A percentile compares a stretch with the other conserved stretches of the same genome.
phyloP scores from a whole-genome alignment of 2,888 invertebrate species.

The Chalcosyrphus nemorum region DNA sequence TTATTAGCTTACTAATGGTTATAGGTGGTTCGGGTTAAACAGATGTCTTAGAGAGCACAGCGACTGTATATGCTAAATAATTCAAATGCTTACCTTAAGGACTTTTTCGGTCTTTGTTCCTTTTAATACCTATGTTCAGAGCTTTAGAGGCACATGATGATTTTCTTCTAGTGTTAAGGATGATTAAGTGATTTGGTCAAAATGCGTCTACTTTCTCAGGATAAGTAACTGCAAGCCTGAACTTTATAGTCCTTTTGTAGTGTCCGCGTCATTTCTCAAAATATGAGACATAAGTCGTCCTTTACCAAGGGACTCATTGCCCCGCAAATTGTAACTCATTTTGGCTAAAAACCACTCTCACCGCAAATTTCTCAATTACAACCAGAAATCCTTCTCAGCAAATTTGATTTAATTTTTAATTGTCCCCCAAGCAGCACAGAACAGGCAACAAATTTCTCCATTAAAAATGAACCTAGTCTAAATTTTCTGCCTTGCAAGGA shows the following conservation, averaged over 20 bases:
- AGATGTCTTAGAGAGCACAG: slow-evolving; percentile 5
- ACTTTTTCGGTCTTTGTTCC: not conserved
- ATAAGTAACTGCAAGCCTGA: too few species aligned
- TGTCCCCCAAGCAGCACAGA: slow-evolving; percentile 1
- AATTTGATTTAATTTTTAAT: slow-evolving; percentile 7
- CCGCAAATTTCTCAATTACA: not conserved
- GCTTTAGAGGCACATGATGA: not conserved
- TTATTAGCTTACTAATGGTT: slow-evolving; percentile 38
- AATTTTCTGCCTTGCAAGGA: not conserved
- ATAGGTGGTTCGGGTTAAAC: not conserved
- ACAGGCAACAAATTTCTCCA: slow-evolving; percentile 4
- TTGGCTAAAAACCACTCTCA: too few species aligned
- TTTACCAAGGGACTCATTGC: too few species aligned
- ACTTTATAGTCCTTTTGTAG: too few species aligned
- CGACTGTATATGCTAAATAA: slow-evolving; percentile 13
- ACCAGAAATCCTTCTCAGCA: not conserved
- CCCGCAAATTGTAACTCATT: too few species aligned
- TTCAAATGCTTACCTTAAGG: not conserved
- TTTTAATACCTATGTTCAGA: not conserved
- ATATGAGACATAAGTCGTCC: too few species aligned
- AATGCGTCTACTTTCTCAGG: too few species aligned
- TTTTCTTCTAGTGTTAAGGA: too few species aligned
- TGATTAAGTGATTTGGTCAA: too few species aligned
- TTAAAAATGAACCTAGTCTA: not conserved
- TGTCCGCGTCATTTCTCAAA: too few species aligned